These are phyloP conservation scores for Rallus limicola DNA, from an alignment of 2,113 vertebrate genomes.

Conservation along the genomic window DNA sequence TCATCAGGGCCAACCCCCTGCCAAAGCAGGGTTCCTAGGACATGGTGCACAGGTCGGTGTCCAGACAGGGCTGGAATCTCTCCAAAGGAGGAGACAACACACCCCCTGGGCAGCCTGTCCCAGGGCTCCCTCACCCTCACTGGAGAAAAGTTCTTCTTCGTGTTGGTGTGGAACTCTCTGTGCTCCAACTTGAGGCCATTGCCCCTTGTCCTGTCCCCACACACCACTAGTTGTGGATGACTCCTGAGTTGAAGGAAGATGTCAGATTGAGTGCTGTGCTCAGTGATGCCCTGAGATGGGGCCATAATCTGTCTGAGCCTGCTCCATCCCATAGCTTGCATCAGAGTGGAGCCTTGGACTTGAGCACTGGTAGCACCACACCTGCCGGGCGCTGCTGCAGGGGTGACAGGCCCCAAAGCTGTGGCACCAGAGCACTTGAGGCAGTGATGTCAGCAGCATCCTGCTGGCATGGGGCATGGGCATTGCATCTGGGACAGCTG, in stretches of 20 bases:
- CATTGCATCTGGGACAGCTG: fast-evolving
- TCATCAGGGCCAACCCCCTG: too few relatives aligned
- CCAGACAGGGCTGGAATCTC: too few relatives aligned
- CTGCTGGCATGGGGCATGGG: background rate
- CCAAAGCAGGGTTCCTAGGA: too few relatives aligned
- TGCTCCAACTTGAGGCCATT: too few relatives aligned
- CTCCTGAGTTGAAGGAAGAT: background rate
- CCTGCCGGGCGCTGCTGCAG: background rate
- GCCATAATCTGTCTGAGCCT: background rate
- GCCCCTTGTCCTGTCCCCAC: too few relatives aligned
- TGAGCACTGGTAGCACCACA: too few relatives aligned
- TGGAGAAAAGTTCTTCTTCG: too few relatives aligned
- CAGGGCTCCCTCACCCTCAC: too few relatives aligned
- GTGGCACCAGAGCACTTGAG: background rate
- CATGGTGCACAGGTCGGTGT: too few relatives aligned
- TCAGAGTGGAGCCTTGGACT: fast-evolving
- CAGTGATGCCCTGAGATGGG: background rate
- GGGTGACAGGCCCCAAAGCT: background rate
- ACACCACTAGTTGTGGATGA: background rate
- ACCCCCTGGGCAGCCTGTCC: too few relatives aligned
- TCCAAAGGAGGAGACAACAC: too few relatives aligned
- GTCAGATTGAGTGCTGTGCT: background rate
- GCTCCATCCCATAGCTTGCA: fast-evolving
- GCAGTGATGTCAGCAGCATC: background rate
- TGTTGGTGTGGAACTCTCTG: too few relatives aligned